Conservation (phyloP, 2,797 vertebrate species). For the Heteromormyrus szaboi region DNA sequence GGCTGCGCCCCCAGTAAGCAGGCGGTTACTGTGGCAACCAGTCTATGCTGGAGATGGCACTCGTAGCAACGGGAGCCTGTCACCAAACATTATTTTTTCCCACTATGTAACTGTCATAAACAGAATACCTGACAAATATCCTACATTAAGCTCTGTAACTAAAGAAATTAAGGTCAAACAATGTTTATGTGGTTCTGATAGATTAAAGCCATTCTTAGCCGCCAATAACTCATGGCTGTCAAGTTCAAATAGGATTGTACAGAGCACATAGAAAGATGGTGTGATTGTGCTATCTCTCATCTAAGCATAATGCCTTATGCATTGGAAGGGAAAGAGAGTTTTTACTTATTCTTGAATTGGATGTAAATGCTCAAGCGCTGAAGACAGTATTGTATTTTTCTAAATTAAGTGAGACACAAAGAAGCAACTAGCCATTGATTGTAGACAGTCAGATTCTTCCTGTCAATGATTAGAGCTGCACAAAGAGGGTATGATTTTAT, state of each 20-base stretch:
- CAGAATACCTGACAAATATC: conserved; percentile 31
- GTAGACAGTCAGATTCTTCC: background rate
- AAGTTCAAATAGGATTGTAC: conserved; percentile 33
- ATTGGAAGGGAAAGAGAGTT: conserved; percentile 19
- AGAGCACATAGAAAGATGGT: conserved; percentile 29
- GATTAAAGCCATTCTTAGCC: conserved; percentile 44
- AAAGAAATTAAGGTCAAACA: conserved; percentile 53
- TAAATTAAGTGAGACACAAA: conserved; percentile 7
- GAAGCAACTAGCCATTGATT: background rate
- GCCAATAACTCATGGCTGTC: conserved; percentile 51
- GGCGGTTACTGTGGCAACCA: conserved; percentile 32
- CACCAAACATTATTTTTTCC: conserved; percentile 6
- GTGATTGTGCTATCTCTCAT: conserved; percentile 34
- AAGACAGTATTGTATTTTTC: background rate
- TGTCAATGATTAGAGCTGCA: background rate
- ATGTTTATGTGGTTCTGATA: conserved; percentile 39
- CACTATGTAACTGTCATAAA: conserved; percentile 24
- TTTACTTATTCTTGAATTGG: conserved; percentile 32
- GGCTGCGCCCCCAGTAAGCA: conserved; percentile 6
- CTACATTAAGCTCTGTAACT: conserved; percentile 28
- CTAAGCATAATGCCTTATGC: conserved; percentile 26
- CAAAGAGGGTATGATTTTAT: background rate
- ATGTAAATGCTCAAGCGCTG: background rate
- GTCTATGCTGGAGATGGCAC: background rate
- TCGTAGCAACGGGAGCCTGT: conserved; percentile 13